Base-by-base conservation (phyloP, 2,888 invertebrate genomes). In the Gastracanthus pulcherrimus region DNA sequence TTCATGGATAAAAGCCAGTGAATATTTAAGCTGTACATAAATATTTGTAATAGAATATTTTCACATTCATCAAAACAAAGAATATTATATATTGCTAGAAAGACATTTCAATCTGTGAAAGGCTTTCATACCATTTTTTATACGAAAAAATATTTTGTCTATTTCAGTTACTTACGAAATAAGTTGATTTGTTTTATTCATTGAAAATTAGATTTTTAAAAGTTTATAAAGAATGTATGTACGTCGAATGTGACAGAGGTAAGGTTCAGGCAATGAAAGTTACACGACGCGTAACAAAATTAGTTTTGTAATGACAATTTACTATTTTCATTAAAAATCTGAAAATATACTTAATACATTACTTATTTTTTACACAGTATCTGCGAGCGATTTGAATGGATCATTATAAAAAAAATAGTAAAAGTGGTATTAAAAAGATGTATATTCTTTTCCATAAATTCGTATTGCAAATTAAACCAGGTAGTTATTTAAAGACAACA, bases 401-500 rank as follows among this genome's bases (percentile, higher is more conserved):
- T 83, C 45, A 74, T 45, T 83, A 80, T 31, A 80, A 82, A 80
- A 62, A 77, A 80, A 79, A 72, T 64, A 26, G 34, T 77, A 16
- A 41, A 77, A 19, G 58, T 77, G 31, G 66, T 84, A 85, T 87
- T 83, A 86, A 84, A 88, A 87, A 86, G 84, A 85, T 84, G 83
- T 87, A 82, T 87, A 87, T 86, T 85, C 82, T 75, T 79, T n/a
- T 67, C 31, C 66, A 83, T 82, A 82, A 85, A 84, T 80, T 85
- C 78, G 41, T 71, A 45, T 72, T 74, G 71, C 51, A 76, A 80
- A 58, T 51, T 38, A 78, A 45, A 64, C 58, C 34, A 84, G 71
- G 79, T 76, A 86, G 84, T 94, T 93, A 97, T 94, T 97, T 97
- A 93, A 98, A 98, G 77, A 97, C 96, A 89, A 97, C 96, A 31